Conservation (phyloP, 92 coral and sea anemone genomes). For the Actinostola sp. region DNA sequence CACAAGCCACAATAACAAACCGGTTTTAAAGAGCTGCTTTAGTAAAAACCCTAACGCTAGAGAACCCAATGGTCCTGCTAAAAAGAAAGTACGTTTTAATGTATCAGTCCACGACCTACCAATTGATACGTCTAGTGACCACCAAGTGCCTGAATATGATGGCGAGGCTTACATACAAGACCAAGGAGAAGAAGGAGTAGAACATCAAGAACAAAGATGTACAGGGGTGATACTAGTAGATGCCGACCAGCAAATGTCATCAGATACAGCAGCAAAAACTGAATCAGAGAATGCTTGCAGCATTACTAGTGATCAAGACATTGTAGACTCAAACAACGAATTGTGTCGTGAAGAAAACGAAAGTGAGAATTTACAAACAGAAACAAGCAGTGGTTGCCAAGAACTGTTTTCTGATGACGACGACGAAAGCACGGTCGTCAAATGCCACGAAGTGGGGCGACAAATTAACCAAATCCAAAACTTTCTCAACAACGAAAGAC, state of each 20-base stretch:
- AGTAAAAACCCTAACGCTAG: background rate
- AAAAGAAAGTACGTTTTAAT: constrained; percentile 20
- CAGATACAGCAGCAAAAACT: background rate
- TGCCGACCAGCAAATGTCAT: background rate
- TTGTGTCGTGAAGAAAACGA: background rate
- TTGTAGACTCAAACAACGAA: background rate
- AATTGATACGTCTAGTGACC: too few relatives aligned
- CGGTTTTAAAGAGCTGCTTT: constrained; percentile 11
- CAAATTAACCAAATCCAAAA: constrained; percentile 78
- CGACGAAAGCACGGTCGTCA: constrained; percentile 15
- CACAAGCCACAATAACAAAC: too few relatives aligned
- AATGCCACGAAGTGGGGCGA: constrained; percentile 58
- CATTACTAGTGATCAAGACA: background rate
- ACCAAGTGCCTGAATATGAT: too few relatives aligned
- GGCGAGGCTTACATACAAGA: too few relatives aligned
- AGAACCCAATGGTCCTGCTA: background rate
- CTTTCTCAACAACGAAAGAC: constrained; percentile 72
- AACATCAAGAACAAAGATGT: too few relatives aligned
- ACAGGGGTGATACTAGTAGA: background rate
- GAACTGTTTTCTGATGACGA: constrained; percentile 75
- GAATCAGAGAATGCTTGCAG: background rate
- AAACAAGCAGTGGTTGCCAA: constrained; percentile 9
- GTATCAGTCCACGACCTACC: background rate
- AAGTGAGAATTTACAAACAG: background rate
- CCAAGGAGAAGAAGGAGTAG: too few relatives aligned